Percentiles rank a stretch among this genome's conserved stretches.
Evolutionary conservation across 2,888 invertebrate species (phyloP).

Genomic region (Subacronicta megacephala): DNA sequence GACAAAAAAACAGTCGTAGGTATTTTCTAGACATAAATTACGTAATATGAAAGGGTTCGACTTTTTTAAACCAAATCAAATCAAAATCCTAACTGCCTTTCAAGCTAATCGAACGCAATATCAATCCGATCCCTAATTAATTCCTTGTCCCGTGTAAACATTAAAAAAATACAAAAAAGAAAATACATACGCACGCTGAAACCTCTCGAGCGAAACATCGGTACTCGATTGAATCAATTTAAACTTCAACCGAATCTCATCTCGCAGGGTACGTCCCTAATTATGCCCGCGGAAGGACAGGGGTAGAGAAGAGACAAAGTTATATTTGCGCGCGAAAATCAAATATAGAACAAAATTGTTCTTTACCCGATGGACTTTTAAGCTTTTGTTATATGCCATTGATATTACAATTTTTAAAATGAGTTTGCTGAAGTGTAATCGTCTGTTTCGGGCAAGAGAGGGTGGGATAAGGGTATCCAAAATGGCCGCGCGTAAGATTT

Average conservation of each 20-base stretch:
- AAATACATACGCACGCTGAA: constrained; percentile 62
- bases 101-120: constrained; percentile 59
- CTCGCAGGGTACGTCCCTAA: constrained; percentile 86
- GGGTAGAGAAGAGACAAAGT: constrained; percentile 78
- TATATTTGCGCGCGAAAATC: constrained; percentile 59
- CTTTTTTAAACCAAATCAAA: constrained; percentile 11
- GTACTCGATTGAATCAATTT: constrained; percentile 88
- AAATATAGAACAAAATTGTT: constrained; percentile 46
- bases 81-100: constrained; percentile 29
- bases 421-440: constrained; percentile 80
- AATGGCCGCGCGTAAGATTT: constrained; percentile 88
- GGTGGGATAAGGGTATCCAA: constrained; percentile 84
- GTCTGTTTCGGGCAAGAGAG: constrained; percentile 84
- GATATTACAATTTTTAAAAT: constrained; percentile 46
- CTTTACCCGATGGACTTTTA: constrained; percentile 51
- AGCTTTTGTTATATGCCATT: constrained; percentile 29
- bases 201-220: constrained; percentile 81
- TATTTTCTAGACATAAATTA: background rate
- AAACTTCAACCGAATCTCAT: constrained; percentile 85
- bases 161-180: constrained; percentile 41
- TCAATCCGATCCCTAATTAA: constrained; percentile 74
- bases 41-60: background rate
- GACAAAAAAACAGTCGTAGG: too few species aligned
- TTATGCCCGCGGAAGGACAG: constrained; percentile 86
- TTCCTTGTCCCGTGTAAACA: constrained; percentile 73